phyloP scores from a whole-genome alignment of 2,888 invertebrate genomes.

The Melipona bicolor region DNA sequence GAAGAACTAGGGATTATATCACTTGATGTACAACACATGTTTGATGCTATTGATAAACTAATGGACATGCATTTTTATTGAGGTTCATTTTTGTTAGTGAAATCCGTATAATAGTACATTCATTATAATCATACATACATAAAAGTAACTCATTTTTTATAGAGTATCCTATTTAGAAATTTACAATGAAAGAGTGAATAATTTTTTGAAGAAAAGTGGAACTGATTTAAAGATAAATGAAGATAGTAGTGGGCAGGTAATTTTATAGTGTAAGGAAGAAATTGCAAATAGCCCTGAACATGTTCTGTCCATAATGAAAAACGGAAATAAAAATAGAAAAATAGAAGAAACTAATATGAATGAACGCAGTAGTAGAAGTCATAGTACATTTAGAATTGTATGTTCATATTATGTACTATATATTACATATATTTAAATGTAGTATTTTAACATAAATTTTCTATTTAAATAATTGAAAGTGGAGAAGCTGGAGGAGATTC shows the following conservation, averaged over 20 bases:
- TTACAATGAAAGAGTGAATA: conserved; percentile 93
- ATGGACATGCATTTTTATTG: conserved; percentile 90
- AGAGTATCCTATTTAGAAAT: conserved; percentile 95
- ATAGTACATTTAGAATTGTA: conserved; percentile 94
- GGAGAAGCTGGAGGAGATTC: conserved; percentile 86
- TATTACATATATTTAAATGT: not conserved
- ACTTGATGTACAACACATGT: conserved; percentile 89
- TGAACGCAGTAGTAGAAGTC: conserved; percentile 94
- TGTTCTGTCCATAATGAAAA: conserved; percentile 86
- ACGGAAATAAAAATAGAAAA: conserved; percentile 89
- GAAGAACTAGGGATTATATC: conserved; percentile 91
- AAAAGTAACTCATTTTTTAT: conserved; percentile 44
- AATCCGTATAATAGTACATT: not conserved
- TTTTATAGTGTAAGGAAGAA: conserved; percentile 88
- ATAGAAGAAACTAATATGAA: conserved; percentile 95
- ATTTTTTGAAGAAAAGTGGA: conserved; percentile 88
- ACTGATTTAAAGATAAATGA: conserved; percentile 89
- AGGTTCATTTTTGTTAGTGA: conserved; percentile 83
- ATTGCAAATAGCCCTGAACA: conserved; percentile 88
- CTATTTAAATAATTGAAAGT: conserved; percentile 87
- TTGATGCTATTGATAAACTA: conserved; percentile 87
- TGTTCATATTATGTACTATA: conserved; percentile 80
- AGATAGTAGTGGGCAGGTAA: conserved; percentile 86
- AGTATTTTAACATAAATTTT: not conserved
- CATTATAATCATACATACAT: not conserved